Evolutionary conservation across 2,113 vertebrate genomes (phyloP).

Genomic region (Lichenostomus cassidix): DNA sequence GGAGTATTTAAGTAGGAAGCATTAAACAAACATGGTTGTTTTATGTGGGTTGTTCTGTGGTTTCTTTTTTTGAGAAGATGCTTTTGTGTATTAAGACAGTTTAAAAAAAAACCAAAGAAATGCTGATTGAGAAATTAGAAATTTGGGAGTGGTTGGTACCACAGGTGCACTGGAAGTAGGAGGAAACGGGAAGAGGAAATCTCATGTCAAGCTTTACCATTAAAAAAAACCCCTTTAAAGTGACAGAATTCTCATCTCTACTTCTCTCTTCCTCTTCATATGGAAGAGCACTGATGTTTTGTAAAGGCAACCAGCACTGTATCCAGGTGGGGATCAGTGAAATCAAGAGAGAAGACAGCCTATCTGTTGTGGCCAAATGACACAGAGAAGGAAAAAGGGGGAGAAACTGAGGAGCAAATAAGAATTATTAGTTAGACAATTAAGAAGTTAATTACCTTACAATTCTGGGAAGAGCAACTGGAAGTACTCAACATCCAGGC

Average conservation of each 20-base stretch:
- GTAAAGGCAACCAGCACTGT: not conserved
- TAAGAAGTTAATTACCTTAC: not conserved
- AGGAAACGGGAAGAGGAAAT: not conserved
- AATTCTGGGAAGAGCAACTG: not conserved
- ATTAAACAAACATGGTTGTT: not conserved
- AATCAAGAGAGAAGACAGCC: not conserved
- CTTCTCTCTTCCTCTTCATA: not conserved
- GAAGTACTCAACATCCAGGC: not conserved
- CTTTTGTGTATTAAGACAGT: not conserved
- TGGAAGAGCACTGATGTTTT: accelerated
- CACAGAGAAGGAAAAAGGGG: not conserved
- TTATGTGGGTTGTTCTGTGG: not conserved
- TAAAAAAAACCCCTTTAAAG: not conserved
- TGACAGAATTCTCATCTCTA: not conserved
- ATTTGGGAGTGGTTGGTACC: not conserved
- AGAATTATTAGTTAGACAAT: not conserved
- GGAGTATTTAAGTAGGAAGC: not conserved
- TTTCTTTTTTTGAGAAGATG: not conserved
- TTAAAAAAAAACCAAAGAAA: not conserved
- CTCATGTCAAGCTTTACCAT: not conserved
- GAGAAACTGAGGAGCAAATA: not conserved
- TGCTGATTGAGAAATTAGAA: not conserved
- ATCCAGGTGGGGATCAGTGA: not conserved
- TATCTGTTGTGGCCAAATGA: not conserved
- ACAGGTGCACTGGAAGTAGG: not conserved